These are phyloP conservation scores for Oscheius sp. DNA, from an alignment of 2,888 invertebrate genomes.

Conservation along the genomic window DNA sequence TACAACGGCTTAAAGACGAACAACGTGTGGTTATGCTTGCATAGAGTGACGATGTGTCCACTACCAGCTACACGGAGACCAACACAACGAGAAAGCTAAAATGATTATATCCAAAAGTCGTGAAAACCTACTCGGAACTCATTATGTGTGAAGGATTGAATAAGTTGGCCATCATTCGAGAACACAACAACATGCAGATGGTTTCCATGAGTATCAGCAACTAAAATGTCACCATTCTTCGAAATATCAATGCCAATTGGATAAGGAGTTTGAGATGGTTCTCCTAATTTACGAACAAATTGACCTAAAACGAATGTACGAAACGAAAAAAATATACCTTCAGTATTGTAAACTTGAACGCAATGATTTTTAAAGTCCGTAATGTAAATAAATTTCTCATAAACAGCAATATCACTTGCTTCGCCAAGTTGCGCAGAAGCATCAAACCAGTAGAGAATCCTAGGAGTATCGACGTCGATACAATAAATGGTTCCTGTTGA, in stretches of 20 bases:
- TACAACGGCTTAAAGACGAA: constrained; percentile 57
- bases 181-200: constrained; percentile 64
- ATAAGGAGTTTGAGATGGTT: constrained; percentile 62
- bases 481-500: constrained; percentile 50
- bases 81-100: constrained; percentile 65
- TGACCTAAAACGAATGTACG: constrained; percentile 44
- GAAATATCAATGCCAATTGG: constrained; percentile 65
- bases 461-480: constrained; percentile 47
- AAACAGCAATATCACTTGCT: constrained; percentile 63
- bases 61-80: constrained; percentile 59
- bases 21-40: constrained; percentile 64
- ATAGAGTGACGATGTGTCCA: constrained; percentile 62
- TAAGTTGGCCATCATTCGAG: constrained; percentile 52
- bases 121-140: constrained; percentile 56
- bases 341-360: constrained; percentile 58
- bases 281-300: constrained; percentile 64
- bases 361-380: constrained; percentile 66
- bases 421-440: constrained; percentile 52
- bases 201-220: constrained; percentile 65
- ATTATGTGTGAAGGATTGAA: constrained; percentile 61
- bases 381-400: constrained; percentile 60
- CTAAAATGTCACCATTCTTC: constrained; percentile 59
- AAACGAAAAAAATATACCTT: constrained; percentile 42
- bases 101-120: too few relatives aligned
- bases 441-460: constrained; percentile 54